Conservation (phyloP, 2,888 invertebrate genomes). For the Thysanoteuthis rhombus region DNA sequence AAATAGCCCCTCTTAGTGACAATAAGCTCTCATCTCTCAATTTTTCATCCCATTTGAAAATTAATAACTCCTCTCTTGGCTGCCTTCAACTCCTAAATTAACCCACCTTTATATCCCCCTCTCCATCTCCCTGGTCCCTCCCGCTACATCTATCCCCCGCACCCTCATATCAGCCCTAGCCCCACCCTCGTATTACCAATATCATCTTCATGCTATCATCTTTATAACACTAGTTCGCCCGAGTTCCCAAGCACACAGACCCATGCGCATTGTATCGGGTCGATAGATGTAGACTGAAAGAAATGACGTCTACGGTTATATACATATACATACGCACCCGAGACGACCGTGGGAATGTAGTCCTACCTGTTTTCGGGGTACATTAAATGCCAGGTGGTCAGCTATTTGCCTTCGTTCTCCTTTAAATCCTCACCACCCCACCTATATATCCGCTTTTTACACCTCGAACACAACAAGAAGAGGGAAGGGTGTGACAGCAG, state of each 20-base stretch:
- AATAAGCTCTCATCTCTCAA: background rate
- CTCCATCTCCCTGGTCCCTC: background rate
- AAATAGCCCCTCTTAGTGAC: background rate
- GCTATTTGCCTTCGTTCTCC: background rate
- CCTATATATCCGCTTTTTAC: background rate
- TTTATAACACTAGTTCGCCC: background rate
- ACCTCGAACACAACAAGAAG: background rate
- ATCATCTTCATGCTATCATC: slow-evolving; percentile 15
- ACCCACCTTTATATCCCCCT: background rate
- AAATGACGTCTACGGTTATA: too few species aligned
- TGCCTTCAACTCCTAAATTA: background rate
- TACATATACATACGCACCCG: slow-evolving; percentile 26
- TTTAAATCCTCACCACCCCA: too few species aligned
- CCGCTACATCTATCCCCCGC: background rate
- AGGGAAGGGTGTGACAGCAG: background rate
- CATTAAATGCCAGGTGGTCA: background rate
- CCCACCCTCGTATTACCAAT: background rate
- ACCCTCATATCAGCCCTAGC: background rate
- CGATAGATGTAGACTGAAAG: background rate
- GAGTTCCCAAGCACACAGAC: background rate
- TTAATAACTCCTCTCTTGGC: background rate
- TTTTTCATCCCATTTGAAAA: background rate
- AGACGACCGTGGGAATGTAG: slow-evolving; percentile 14
- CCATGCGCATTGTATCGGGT: background rate
- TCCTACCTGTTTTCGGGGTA: background rate